Evolutionary conservation across 2,888 invertebrate species (phyloP).

Genomic region (Phasia obesa): DNA sequence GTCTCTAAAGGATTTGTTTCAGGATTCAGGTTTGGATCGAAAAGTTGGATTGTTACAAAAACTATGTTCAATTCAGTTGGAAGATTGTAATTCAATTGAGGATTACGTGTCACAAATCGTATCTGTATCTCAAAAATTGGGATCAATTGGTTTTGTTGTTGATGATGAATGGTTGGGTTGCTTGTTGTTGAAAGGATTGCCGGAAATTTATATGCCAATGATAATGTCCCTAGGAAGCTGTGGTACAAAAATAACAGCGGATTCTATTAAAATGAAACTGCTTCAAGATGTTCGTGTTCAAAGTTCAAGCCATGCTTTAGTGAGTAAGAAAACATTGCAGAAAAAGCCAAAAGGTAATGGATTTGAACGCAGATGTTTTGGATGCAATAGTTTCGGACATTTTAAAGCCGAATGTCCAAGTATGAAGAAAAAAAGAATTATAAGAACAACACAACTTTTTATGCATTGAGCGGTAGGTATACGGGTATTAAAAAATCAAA

Average conservation of each 20-base stretch:
- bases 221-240: constrained; percentile 70
- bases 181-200: constrained; percentile 64
- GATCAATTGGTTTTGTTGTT: constrained; percentile 47
- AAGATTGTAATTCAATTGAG: constrained; percentile 27
- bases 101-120: constrained; percentile 39
- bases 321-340: constrained; percentile 5
- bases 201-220: constrained; percentile 65
- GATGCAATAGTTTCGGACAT: no score
- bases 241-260: constrained; percentile 46
- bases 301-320: constrained; percentile 5
- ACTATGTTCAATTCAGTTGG: constrained; percentile 17
- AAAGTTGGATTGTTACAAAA: constrained; percentile 33
- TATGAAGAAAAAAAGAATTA: no score
- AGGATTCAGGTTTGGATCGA: constrained; percentile 3
- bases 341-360: constrained; percentile 18
- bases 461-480: constrained; percentile 37
- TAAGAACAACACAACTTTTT: constrained; percentile 17
- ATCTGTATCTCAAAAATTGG: constrained; percentile 47
- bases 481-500: neutral
- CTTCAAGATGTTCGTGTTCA: constrained; percentile 38
- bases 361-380: no score
- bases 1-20: no score
- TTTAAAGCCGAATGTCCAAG: no score
- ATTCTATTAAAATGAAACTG: neutral
- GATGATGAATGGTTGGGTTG: constrained; percentile 65